Conservation (phyloP, 2,797 vertebrate species). For the Pipistrellus nathusii region DNA sequence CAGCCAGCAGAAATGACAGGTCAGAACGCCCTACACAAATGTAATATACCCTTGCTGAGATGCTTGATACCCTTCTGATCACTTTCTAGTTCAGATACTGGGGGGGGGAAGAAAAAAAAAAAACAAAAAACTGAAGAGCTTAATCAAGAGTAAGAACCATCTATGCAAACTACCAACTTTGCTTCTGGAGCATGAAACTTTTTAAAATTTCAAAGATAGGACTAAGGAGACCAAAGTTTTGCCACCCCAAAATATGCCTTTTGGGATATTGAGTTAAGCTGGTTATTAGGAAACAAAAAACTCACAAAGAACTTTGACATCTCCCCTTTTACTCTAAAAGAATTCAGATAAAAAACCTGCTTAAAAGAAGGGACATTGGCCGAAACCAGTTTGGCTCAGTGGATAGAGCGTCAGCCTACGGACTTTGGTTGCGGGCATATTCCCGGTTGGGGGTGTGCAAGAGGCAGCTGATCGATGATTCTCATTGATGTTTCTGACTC, state of each 20-base stretch:
- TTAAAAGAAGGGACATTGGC: not conserved
- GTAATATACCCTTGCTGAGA: not conserved
- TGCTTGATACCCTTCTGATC: not conserved
- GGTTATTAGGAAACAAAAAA: not conserved
- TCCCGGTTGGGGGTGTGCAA: no score
- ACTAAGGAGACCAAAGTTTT: not conserved
- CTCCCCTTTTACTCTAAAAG: not conserved
- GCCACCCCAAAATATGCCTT: not conserved
- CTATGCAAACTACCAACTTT: not conserved
- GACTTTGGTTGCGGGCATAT: no score
- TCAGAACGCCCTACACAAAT: not conserved
- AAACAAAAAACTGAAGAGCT: not conserved
- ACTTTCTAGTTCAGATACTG: not conserved
- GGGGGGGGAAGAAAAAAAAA: no score
- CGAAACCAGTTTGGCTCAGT: no score
- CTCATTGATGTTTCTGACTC: no score
- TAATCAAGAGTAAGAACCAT: conserved; percentile 17
- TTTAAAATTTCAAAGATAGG: not conserved
- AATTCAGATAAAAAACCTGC: not conserved
- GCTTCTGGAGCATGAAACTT: not conserved
- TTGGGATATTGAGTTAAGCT: not conserved
- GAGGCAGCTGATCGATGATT: no score
- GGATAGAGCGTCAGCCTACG: no score
- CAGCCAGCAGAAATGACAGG: not conserved
- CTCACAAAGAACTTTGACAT: not conserved